Conservation (phyloP, 2,888 invertebrate species). For the Ecliptopera silaceata region DNA sequence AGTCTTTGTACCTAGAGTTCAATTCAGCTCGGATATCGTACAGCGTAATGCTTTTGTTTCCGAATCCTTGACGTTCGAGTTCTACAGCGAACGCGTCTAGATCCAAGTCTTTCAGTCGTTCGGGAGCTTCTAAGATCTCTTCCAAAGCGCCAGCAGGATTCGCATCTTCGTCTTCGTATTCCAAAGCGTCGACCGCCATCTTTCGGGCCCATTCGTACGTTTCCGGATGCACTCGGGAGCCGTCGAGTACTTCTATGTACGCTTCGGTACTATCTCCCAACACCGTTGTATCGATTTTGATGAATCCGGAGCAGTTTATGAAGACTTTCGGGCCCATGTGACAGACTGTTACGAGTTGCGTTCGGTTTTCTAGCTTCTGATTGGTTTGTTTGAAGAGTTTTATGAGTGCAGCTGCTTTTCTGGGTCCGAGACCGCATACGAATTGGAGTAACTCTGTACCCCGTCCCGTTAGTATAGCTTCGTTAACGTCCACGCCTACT, state of each 20-base stretch:
- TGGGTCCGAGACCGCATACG: conserved; percentile 97
- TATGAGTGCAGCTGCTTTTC: conserved; percentile 94
- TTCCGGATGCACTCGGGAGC: conserved; percentile 99
- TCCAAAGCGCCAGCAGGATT: conserved; percentile 98
- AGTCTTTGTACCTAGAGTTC: conserved; percentile 96
- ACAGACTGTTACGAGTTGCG: conserved; percentile 96
- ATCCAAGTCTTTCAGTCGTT: conserved; percentile 96
- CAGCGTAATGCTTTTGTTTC: conserved; percentile 95
- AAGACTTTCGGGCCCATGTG: conserved; percentile 99
- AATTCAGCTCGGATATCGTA: conserved; percentile 98
- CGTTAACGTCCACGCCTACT: conserved; percentile 98
- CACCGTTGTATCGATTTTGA: conserved; percentile 98
- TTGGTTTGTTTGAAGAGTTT: conserved; percentile 95
- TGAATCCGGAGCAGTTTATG: conserved; percentile 99
- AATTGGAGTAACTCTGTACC: conserved; percentile 96
- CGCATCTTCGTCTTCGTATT: conserved; percentile 98
- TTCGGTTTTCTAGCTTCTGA: conserved; percentile 95
- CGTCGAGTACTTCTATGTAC: conserved; percentile 97
- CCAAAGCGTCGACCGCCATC: conserved; percentile 99
- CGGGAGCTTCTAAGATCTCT: conserved; percentile 98
- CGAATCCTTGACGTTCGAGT: conserved; percentile 94
- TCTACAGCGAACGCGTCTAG: conserved; percentile 99
- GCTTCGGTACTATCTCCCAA: conserved; percentile 97
- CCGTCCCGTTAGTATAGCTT: conserved; percentile 94
- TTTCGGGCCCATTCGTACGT: conserved; percentile 99